Conservation (phyloP, 2,113 vertebrate species). For the Grallaria varia region DNA sequence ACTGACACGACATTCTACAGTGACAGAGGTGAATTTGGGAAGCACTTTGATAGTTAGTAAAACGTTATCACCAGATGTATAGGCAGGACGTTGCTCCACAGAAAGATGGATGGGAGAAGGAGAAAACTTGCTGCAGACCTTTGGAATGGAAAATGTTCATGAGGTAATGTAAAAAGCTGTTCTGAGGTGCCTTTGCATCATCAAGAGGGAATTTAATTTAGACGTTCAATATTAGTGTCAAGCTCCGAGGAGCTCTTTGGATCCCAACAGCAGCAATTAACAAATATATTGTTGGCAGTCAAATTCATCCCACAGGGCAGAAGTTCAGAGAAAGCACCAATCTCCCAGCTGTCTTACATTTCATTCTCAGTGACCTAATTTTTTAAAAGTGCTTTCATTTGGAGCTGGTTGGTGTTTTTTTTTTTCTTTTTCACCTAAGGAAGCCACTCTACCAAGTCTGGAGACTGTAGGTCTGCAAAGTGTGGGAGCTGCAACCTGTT, state of each 20-base stretch:
- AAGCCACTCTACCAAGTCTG: neutral
- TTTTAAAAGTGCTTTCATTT: neutral
- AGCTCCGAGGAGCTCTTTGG: conserved; percentile 36
- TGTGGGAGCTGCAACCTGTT: neutral
- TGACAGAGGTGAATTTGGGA: neutral
- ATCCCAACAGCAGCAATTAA: conserved; percentile 59
- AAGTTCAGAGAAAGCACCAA: neutral
- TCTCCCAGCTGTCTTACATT: neutral
- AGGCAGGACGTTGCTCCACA: neutral
- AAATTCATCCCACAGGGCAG: neutral
- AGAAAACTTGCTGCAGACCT: neutral
- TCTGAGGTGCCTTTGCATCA: neutral
- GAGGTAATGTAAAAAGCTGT: neutral
- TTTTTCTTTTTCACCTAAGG: neutral
- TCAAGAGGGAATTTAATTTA: conserved; percentile 43
- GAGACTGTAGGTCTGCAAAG: conserved; percentile 27
- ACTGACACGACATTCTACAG: neutral
- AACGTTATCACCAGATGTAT: neutral
- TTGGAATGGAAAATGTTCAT: neutral
- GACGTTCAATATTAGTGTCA: conserved; percentile 30
- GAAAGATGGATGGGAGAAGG: neutral
- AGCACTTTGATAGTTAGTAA: neutral
- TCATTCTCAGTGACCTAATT: neutral
- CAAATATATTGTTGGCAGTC: conserved; percentile 44
- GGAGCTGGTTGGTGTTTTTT: neutral